phyloP scores from a whole-genome alignment of 2,888 invertebrate species.

The Euphydryas editha region DNA sequence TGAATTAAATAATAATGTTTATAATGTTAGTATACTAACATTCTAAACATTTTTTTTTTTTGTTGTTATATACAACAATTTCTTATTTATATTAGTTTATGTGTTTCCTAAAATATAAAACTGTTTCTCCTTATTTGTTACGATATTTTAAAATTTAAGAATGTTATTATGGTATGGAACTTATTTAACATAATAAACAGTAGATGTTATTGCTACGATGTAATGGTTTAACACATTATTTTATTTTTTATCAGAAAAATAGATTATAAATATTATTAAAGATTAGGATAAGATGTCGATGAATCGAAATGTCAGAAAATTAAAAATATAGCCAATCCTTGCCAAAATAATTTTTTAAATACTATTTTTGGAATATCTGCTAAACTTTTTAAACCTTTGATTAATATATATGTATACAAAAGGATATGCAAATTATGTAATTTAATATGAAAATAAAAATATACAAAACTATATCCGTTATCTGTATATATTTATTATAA shows the following conservation, averaged over 20 bases:
- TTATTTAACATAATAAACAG: too few species aligned
- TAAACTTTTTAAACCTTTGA: neutral
- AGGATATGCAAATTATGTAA: neutral
- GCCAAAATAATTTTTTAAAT: conserved; percentile 4
- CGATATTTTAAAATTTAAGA: too few species aligned
- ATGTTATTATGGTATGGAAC: too few species aligned
- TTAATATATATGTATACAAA: neutral
- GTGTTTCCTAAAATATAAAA: too few species aligned
- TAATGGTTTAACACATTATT: too few species aligned
- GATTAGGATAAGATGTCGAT: neutral
- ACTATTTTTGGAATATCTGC: neutral
- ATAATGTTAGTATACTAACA: neutral
- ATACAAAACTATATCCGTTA: neutral
- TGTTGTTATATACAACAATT: neutral
- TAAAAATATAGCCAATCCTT: neutral
- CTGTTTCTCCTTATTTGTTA: too few species aligned
- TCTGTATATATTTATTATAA: neutral
- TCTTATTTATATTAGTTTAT: neutral
- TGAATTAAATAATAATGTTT: neutral
- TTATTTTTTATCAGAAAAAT: neutral
- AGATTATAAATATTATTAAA: neutral
- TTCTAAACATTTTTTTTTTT: neutral
- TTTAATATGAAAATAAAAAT: neutral
- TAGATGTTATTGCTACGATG: too few species aligned
- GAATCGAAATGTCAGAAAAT: neutral